Base-by-base conservation (phyloP, 2,113 vertebrate species). In the Elaphurus davidianus region DNA sequence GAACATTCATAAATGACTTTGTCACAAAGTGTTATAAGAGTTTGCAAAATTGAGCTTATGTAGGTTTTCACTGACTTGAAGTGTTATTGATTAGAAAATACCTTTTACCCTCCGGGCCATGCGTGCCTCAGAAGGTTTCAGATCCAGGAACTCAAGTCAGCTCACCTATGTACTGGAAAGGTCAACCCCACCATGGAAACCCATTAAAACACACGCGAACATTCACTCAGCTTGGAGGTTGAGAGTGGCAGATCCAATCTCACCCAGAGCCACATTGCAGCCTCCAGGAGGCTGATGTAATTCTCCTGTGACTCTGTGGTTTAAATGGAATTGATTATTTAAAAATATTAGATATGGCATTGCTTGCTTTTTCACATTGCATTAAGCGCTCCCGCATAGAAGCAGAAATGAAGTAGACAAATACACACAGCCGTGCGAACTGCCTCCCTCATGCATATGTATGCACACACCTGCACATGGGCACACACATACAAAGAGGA, bases 31-130 rank as follows among this genome's bases (percentile, higher is more conserved):
- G 97, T 98, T 98, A 97, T 92, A 98, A 97, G 97, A 96, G 98
- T 98, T 97, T 98, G 87, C 81, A 97, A 98, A 98, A 98, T 94
- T 96, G 96, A 98, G 92, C 96, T 97, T 97, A 95, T 95, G 97
- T 96, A 98, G 96, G 92, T 90, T 98, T 98, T 97, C 97, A 96
- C 97, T 98, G 95, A 98, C 97, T 98, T 91, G 96, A 98, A 98
- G 96, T 97, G 93, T 96, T 98, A 98, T 98, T 98, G 98, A 98
- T 98, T 98, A 98, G 98, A 98, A 98, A 98, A 98, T 98, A 92
- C 96, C 82, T 98, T 96, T 90, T 78, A 87, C 97, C 93, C 97
- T 97, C 87, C 3, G 0, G 96, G 97, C 87, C 87, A 87, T 79
- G 84, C 13, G 2, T 85, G 92, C 93, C 97, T 96, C 84, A 45